Conservation (phyloP, 2,113 vertebrate genomes). For the Emberiza fucata region DNA sequence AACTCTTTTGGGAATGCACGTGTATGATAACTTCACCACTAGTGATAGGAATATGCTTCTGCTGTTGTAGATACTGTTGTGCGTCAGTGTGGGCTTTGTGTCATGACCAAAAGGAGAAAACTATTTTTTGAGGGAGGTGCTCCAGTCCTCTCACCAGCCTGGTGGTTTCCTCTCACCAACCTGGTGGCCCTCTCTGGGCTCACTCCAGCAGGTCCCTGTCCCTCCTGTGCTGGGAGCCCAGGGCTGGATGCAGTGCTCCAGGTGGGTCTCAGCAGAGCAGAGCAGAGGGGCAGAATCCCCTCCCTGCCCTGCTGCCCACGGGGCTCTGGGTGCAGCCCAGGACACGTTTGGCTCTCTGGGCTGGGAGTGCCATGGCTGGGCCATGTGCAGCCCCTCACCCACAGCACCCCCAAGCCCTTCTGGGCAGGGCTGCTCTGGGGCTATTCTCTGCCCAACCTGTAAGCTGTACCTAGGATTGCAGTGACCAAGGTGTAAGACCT, state of each 20-base stretch:
- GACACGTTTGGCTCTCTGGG: background rate
- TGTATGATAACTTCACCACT: background rate
- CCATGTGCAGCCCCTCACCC: background rate
- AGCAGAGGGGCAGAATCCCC: background rate
- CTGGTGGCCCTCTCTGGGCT: background rate
- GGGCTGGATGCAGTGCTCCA: background rate
- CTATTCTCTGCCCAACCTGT: fast-evolving
- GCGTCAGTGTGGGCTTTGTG: constrained; percentile 7
- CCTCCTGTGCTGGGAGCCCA: background rate
- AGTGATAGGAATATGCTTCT: background rate
- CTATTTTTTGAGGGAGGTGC: background rate
- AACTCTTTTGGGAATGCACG: constrained; percentile 8
- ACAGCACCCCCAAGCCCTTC: background rate
- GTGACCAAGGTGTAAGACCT: background rate
- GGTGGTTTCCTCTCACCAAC: background rate
- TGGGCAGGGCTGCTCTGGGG: background rate
- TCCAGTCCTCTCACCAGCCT: background rate
- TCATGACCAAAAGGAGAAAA: constrained; percentile 1
- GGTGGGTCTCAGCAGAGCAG: background rate
- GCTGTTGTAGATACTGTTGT: constrained; percentile 17
- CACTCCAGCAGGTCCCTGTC: fast-evolving
- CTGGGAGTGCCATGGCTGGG: background rate
- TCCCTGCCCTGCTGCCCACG: background rate
- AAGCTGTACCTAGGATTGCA: background rate
- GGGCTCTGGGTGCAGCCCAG: background rate